Evolutionary conservation across 2,888 invertebrate genomes (phyloP), one percentile per base, ranked within the genome.

Genomic region (Koerneria pararmatus): DNA sequence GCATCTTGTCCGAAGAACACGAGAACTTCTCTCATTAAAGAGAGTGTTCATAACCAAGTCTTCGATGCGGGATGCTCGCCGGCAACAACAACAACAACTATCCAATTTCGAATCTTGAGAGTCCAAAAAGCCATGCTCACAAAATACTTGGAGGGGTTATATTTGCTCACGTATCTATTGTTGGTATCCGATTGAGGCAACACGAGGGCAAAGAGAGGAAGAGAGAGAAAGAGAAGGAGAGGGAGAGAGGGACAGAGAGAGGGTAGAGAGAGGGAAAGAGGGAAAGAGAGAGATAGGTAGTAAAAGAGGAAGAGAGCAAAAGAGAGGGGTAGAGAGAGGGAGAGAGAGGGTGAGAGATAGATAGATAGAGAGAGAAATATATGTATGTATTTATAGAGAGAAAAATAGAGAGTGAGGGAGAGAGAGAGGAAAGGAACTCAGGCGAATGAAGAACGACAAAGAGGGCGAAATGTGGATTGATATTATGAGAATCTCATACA

Each of bases 241-340:
- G n/a, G 11, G n/a, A n/a, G 46, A n/a, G n/a, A 15, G 46, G n/a
- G 46, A 46, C 15, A n/a, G n/a, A 54, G 65, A 56, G 59, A 34
- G 35, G 48, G 32, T 54, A 24, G 53, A 62, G 58, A 34, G 24
- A 56, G 31, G 58, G 62, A 35, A 62, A 54, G 34, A 31, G 60
- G 27, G 61, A 48, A 34, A 56, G 46, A 32, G 53, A 59, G 58
- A 68, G 68, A 66, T 62, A 58, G 66, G 57, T 60, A 70, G 65
- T 32, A 32, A 29, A 31, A 11, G 32, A 24, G 31, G n/a, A 34
- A 31, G 56, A 56, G 35, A 22, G 5, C 31, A 34, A 19, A 46
- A 34, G 51, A 66, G 37, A 49, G 54, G 48, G 34, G 41, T 11
- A 57, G 56, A 54, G 37, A 67, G 32, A 8, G 53, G 32, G 22